Evolutionary conservation across 30 jellyfish, hydroid and myxozoan genomes (phyloP).

Genomic region (Sanderia malayensis): DNA sequence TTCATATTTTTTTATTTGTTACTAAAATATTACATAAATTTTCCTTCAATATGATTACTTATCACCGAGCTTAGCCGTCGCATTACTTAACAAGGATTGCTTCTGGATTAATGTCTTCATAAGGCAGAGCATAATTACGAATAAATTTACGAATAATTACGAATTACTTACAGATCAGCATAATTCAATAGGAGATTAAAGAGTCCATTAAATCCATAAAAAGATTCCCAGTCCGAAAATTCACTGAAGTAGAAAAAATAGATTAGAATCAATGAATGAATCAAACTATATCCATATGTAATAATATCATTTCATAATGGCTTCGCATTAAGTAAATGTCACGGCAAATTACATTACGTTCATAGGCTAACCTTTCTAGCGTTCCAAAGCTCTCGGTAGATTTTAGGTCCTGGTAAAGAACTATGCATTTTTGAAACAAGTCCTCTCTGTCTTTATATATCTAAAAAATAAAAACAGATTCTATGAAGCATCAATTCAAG

Average conservation of each 20-base stretch:
- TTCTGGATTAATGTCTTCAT: too few species aligned
- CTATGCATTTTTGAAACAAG: conserved; percentile 11
- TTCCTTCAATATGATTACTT: too few species aligned
- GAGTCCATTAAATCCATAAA: conserved; percentile 38
- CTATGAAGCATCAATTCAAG: too few species aligned
- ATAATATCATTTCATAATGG: too few species aligned
- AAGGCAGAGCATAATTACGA: not conserved
- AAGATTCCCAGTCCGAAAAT: not conserved
- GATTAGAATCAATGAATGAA: not conserved
- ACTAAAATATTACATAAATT: not conserved
- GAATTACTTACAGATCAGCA: conserved; percentile 40
- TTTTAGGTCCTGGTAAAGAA: conserved; percentile 5
- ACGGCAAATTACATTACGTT: too few species aligned
- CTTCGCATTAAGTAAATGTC: too few species aligned
- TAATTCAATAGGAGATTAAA: conserved; percentile 17
- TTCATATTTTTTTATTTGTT: not conserved
- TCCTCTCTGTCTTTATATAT: conserved; percentile 8
- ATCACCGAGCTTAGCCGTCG: too few species aligned
- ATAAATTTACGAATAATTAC: not conserved
- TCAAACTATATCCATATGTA: too few species aligned
- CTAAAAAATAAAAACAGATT: conserved; percentile 6
- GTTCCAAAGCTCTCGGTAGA: conserved; percentile 9
- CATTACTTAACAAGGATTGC: too few species aligned
- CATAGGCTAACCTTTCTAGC: conserved; percentile 4
- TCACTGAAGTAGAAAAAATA: not conserved